Base-by-base conservation (phyloP, 2,113 vertebrate species). In the Salvator merianae region DNA sequence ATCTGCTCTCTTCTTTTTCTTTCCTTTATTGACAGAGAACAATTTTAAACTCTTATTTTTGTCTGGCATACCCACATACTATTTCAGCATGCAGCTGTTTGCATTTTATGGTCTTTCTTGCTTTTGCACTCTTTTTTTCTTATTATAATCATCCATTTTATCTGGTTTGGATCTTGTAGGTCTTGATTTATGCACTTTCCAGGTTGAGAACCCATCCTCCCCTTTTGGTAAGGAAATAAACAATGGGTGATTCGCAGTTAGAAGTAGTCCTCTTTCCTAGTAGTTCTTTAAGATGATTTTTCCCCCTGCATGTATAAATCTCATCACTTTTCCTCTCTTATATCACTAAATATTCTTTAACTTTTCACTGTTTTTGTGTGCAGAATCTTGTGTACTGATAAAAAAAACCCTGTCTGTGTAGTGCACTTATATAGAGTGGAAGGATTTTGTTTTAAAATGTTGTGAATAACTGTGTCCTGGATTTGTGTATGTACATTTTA, bases 111-210 rank as follows among this genome's bases (percentile, higher is more conserved):
- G 83, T 82, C 80, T 36, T 91, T 86, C 91, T 88, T 87, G 87
- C 82, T 89, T 81, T 88, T 88, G 92, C 68, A 69, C n/a, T 90
- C 69, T 78, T 79, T 92, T 91, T 88, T 90, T 92, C 84, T 47
- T 93, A 86, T 95, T 97, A 97, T 97, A 95, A 97, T 97, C 97
- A 97, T 96, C 97, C 97, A 94, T 98, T 97, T 96, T 95, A 95
- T 97, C 96, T 96, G 97, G 94, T 98, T 98, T 99, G 97, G 98
- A 97, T 99, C 97, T 96, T 95, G 96, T 97, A 99, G 98, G 98
- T 98, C 97, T 99, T 99, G 98, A 98, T 99, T 99, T 99, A 98
- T 98, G 97, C 98, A 97, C 97, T 97, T 98, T 98, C 98, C 98
- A 99, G 95, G 97, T 97, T 95, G 98, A 97, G 91, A 96, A 93